phyloP scores from a whole-genome alignment of 2,113 vertebrate species.

The Myodes glareolus region DNA sequence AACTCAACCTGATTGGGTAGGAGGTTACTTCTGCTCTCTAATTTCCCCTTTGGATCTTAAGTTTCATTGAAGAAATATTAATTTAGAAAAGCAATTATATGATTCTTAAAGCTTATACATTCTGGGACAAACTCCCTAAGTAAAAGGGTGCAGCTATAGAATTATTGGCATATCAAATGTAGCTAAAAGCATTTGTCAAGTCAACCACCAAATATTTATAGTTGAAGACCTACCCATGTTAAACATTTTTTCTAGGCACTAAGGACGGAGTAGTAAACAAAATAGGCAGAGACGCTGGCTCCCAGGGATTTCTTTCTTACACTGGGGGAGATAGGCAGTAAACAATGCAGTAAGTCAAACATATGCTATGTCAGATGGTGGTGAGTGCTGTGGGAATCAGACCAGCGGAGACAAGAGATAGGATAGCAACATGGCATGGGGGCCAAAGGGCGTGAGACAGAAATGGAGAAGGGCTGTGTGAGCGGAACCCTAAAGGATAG shows the following conservation, averaged over 20 bases:
- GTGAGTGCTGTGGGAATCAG: slow-evolving; percentile 12
- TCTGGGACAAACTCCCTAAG: neutral
- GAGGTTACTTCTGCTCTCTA: neutral
- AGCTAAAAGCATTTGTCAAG: slow-evolving; percentile 41
- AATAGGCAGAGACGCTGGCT: slow-evolving; percentile 26
- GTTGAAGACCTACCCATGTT: slow-evolving; percentile 12
- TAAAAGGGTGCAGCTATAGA: neutral
- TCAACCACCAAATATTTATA: slow-evolving; percentile 63
- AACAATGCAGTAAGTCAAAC: slow-evolving; percentile 57
- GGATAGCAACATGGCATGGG: neutral
- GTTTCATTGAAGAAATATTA: neutral
- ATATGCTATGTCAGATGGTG: slow-evolving; percentile 56
- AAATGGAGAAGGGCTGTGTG: neutral
- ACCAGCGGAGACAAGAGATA: neutral
- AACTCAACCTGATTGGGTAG: neutral
- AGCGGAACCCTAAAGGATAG: neutral
- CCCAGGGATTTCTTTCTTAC: slow-evolving; percentile 7
- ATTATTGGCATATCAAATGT: slow-evolving; percentile 34
- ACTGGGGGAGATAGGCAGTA: neutral
- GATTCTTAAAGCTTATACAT: neutral
- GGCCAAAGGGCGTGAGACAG: neutral
- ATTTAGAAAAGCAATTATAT: neutral
- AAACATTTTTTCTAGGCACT: slow-evolving; percentile 51
- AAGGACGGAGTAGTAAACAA: slow-evolving; percentile 51
- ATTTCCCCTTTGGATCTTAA: neutral